phyloP scores from a whole-genome alignment of 2,113 vertebrate genomes.

The Herpetotheres cachinnans region DNA sequence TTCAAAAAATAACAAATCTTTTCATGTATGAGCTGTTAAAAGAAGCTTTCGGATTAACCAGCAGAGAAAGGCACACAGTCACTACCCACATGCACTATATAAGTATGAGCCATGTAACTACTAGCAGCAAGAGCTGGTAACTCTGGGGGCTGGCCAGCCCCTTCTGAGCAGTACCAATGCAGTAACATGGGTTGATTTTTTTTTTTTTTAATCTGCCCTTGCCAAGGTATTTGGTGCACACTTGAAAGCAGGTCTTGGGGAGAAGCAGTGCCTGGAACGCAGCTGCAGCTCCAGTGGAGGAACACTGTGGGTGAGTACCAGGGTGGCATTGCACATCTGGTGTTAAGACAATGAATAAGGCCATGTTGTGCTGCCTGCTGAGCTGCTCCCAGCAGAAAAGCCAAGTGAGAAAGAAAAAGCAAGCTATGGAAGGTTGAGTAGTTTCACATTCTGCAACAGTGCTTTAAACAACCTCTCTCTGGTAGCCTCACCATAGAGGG shows the following conservation, averaged over 20 bases:
- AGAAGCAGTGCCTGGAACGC: not conserved
- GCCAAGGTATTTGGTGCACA: not conserved
- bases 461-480: not conserved
- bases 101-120: not conserved
- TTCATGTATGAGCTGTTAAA: slow-evolving; percentile 50
- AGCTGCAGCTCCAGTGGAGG: not conserved
- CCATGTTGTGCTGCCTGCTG: not conserved
- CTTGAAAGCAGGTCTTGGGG: not conserved
- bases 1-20: slow-evolving; percentile 52
- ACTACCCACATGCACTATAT: not conserved
- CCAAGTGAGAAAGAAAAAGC: not conserved
- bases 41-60: not conserved
- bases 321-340: not conserved
- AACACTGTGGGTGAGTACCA: accelerated
- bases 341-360: not conserved
- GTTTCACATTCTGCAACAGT: not conserved
- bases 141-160: not conserved
- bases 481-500: not conserved
- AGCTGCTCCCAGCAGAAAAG: not conserved
- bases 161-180: not conserved
- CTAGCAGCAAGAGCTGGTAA: not conserved
- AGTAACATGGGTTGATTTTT: not conserved
- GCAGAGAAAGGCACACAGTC: not conserved
- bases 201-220: not conserved
- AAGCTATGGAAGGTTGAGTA: not conserved